Conservation (phyloP, 2,113 vertebrate genomes). For the Sander vitreus region DNA sequence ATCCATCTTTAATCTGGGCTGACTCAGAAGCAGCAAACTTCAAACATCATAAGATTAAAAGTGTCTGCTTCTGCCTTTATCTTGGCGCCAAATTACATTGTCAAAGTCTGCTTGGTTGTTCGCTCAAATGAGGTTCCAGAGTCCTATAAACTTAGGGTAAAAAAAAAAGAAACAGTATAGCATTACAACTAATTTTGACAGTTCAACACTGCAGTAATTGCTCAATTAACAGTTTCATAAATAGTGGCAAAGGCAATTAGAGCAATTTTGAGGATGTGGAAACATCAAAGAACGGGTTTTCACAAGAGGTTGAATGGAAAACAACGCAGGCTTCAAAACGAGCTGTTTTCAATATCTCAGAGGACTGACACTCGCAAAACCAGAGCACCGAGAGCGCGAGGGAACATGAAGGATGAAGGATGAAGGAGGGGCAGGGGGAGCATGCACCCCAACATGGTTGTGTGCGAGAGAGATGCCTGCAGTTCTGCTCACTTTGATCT, state of each 20-base stretch:
- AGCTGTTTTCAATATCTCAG: constrained; percentile 49
- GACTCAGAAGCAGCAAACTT: constrained; percentile 58
- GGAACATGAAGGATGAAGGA: neutral
- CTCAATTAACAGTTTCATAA: constrained; percentile 67
- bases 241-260: constrained; percentile 53
- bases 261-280: constrained; percentile 49
- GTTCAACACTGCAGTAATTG: constrained; percentile 52
- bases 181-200: constrained; percentile 45
- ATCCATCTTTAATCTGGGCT: constrained; percentile 55
- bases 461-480: constrained; percentile 11
- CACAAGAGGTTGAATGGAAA: constrained; percentile 45
- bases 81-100: constrained; percentile 48
- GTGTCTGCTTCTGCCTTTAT: constrained; percentile 49
- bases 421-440: neutral
- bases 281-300: constrained; percentile 58
- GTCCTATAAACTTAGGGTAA: constrained; percentile 16
- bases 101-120: constrained; percentile 24
- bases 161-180: neutral
- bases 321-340: constrained; percentile 34
- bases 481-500: constrained; percentile 41
- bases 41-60: constrained; percentile 66
- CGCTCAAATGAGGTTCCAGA: constrained; percentile 35
- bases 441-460: neutral
- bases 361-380: constrained; percentile 25
- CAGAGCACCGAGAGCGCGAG: constrained; percentile 4